Base-by-base conservation (phyloP, 2,797 vertebrate species). In the Petrocephalus sullivani region DNA sequence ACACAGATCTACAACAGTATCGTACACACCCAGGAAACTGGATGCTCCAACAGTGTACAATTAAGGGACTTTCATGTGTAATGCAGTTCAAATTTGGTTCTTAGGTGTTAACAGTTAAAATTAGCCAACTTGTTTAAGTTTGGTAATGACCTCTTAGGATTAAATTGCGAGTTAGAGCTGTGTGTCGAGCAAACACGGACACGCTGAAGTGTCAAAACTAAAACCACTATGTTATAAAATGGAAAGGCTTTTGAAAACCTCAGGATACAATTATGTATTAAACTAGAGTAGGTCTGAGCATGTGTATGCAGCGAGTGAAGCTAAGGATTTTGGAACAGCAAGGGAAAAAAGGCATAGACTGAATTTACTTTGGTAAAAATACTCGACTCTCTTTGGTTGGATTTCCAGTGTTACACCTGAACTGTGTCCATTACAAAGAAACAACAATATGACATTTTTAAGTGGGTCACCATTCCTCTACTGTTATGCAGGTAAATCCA, bases 401-500 rank as follows among this genome's bases (percentile, higher is more conserved):
- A 49, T 49, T 81, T 41, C 41, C 41, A 6, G 19, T 81, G 75
- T 81, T 81, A 81, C 16, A 81, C 41, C 84, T 41, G 54, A 58
- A 37, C 54, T 58, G 56, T n/a, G 8, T 86, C 56, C 54, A 58
- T 41, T 54, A 8, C 84, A 86, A 58, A 84, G 41, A 84, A 54
- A 51, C 23, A 2, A 54, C 19, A 28, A 8, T 60, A 19, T 86
- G 53, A 57, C 16, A 12, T 71, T 67, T 37, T 33, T 14, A 71
- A 16, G 64, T 37, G 33, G 33, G 14, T 86, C 56, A 86, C 4
- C 85, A 21, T 81, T n/a, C 75, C 5, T 81, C 41, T 21, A 49
- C 85, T 86, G 37, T 41, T 86, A 28, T 37, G 33, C 85, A 86
- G 85, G 54, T 86, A 41, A 58, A 58, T 86, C 56, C 54, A 46